A percentile compares a stretch with the other conserved stretches of the same genome.
These are phyloP conservation scores for Etheostoma perlongum DNA, from an alignment of 2,797 vertebrate genomes.

Conservation along the genomic window DNA sequence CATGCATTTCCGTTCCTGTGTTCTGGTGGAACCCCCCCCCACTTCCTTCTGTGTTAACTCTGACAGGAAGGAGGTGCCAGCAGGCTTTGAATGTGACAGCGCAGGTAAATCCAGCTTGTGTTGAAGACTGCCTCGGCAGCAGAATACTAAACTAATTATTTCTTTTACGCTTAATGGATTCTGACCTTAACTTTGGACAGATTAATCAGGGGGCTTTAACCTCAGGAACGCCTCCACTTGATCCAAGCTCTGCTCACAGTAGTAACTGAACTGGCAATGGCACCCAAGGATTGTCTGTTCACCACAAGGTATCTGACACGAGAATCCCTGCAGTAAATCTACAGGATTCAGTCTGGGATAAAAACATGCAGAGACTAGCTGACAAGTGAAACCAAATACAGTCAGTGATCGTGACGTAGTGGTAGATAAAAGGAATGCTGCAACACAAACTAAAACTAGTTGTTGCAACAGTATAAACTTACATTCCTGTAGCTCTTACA, in stretches of 20 bases:
- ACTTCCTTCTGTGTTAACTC: constrained; percentile 59
- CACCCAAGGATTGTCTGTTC: neutral
- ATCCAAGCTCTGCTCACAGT: constrained; percentile 44
- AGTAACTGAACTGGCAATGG: constrained; percentile 46
- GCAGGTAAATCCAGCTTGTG: constrained; percentile 78
- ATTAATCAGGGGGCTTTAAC: constrained; percentile 62
- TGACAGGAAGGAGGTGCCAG: constrained; percentile 80
- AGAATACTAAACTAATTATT: constrained; percentile 80
- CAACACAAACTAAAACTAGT: neutral
- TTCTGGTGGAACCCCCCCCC: constrained; percentile 55
- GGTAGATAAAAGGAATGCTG: constrained; percentile 3
- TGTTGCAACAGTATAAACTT: neutral
- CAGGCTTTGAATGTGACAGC: constrained; percentile 71
- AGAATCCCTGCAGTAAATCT: constrained; percentile 25
- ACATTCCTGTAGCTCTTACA: neutral
- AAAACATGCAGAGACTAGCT: constrained; percentile 7
- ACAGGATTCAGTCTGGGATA: constrained; percentile 3
- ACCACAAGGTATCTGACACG: constrained; percentile 18
- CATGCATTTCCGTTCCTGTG: constrained; percentile 71
- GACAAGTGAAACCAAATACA: neutral
- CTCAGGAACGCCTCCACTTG: constrained; percentile 49
- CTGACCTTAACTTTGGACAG: constrained; percentile 48
- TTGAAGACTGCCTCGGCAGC: constrained; percentile 60
- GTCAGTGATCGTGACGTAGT: neutral
- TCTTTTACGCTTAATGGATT: constrained; percentile 71